Conservation (phyloP, 2,888 invertebrate genomes). For the Aphidoletes aphidimyza region DNA sequence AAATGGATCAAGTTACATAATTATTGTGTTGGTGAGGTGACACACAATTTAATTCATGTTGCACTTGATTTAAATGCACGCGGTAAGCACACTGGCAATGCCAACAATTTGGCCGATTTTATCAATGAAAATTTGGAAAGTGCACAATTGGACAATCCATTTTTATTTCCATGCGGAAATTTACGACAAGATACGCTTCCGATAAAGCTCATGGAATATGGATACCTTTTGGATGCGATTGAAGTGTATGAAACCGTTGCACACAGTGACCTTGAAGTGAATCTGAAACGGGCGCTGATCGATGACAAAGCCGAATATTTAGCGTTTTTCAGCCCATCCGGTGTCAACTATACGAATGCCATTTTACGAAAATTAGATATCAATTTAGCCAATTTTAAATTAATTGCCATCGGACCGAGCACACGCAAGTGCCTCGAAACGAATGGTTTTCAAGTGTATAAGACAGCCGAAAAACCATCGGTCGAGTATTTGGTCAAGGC, state of each 20-base stretch:
- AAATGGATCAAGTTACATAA: slow-evolving; percentile 67
- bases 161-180: slow-evolving; percentile 71
- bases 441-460: slow-evolving; percentile 65
- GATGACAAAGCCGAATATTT: slow-evolving; percentile 68
- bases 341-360: slow-evolving; percentile 67
- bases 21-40: slow-evolving; percentile 70
- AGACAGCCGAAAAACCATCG: slow-evolving; percentile 68
- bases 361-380: slow-evolving; percentile 65
- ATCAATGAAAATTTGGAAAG: slow-evolving; percentile 68
- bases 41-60: slow-evolving; percentile 66
- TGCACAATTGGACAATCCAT: slow-evolving; percentile 64
- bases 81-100: slow-evolving; percentile 70
- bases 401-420: slow-evolving; percentile 71
- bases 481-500: slow-evolving; percentile 68
- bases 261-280: slow-evolving; percentile 66
- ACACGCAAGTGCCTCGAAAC: slow-evolving; percentile 69
- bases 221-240: slow-evolving; percentile 67
- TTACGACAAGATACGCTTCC: slow-evolving; percentile 69
- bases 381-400: slow-evolving; percentile 63
- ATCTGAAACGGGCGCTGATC: slow-evolving; percentile 65
- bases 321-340: slow-evolving; percentile 72
- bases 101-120: slow-evolving; percentile 67
- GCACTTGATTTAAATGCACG: slow-evolving; percentile 67
- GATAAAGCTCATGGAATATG: slow-evolving; percentile 65
- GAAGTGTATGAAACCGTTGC: slow-evolving; percentile 70